A percentile compares a stretch with the other conserved stretches of the same genome.
phyloP scores from a whole-genome alignment of 2,888 invertebrate species.

The Agonopterix heracliana region DNA sequence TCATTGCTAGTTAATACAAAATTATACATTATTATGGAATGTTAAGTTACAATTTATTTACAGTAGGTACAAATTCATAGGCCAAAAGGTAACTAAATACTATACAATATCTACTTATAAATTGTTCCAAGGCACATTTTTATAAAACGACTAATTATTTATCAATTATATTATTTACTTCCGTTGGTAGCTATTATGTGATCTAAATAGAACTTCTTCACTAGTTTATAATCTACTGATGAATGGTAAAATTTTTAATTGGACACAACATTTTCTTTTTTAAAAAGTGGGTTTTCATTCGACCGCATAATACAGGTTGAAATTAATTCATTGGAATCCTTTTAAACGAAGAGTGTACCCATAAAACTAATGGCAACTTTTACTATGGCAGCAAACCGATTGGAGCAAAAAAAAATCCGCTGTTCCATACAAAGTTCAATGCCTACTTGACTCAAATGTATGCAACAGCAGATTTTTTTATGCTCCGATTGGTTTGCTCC shows the following conservation, averaged over 20 bases:
- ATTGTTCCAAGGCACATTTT: conserved; percentile 71
- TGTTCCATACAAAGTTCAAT: too few relatives aligned
- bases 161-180: conserved; percentile 8
- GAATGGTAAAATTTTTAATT: not conserved
- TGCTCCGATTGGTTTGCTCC: too few relatives aligned
- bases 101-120: conserved; percentile 47
- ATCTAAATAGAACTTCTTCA: conserved; percentile 12
- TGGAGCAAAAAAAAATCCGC: too few relatives aligned
- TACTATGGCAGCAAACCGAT: too few relatives aligned
- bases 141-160: conserved; percentile 48
- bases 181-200: conserved; percentile 14
- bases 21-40: not conserved
- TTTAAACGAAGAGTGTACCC: too few relatives aligned
- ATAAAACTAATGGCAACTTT: too few relatives aligned
- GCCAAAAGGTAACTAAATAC: conserved; percentile 50
- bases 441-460: too few relatives aligned
- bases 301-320: too few relatives aligned
- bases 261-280: too few relatives aligned
- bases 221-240: not conserved
- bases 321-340: too few relatives aligned
- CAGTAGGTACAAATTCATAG: conserved; percentile 40
- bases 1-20: not conserved
- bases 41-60: conserved; percentile 11
- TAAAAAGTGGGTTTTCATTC: too few relatives aligned
- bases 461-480: too few relatives aligned